These are phyloP conservation scores for Chamaetylas fuelleborni DNA, from an alignment of 2,113 vertebrate species.

Conservation along the genomic window DNA sequence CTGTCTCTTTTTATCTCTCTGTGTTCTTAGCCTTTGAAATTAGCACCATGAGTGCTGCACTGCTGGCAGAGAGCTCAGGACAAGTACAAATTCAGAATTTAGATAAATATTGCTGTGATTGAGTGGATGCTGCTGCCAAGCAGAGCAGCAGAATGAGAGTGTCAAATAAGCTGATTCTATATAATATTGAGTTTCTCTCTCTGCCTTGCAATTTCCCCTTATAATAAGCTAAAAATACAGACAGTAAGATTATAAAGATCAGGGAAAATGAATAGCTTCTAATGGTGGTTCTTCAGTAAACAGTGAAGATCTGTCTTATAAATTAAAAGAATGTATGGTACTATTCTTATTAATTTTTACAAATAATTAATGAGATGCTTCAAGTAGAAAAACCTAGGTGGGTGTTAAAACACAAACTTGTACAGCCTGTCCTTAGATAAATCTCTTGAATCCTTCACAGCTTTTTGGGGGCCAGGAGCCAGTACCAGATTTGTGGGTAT, in stretches of 20 bases:
- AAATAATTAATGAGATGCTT: not conserved
- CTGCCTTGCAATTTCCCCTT: not conserved
- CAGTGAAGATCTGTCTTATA: fast-evolving
- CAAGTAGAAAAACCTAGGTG: not conserved
- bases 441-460: not conserved
- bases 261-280: not conserved
- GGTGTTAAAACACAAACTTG: not conserved
- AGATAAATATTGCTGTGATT: not conserved
- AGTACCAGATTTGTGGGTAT: not conserved
- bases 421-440: not conserved
- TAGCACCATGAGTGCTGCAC: not conserved
- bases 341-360: not conserved
- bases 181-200: not conserved
- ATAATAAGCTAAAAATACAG: not conserved
- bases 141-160: not conserved
- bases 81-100: not conserved
- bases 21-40: constrained; percentile 12
- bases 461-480: not conserved
- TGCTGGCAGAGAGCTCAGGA: not conserved
- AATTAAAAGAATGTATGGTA: not conserved
- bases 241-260: not conserved
- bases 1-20: constrained; percentile 6
- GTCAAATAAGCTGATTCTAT: not conserved
- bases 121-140: not conserved
- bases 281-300: not conserved